These are phyloP conservation scores for Sipha maydis DNA, from an alignment of 2,888 invertebrate species.

Conservation along the genomic window DNA sequence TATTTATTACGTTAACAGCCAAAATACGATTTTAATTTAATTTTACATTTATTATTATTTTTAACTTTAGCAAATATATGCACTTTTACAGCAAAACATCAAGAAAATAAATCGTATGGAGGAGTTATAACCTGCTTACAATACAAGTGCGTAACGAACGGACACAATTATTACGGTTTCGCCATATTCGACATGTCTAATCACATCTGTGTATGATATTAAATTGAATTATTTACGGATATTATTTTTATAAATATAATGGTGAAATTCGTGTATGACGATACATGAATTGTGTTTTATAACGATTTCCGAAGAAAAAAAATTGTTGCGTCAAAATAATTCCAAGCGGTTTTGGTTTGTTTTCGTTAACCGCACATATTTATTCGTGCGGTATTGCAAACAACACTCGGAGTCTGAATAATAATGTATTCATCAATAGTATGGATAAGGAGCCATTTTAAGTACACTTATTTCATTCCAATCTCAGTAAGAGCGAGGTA, in stretches of 20 bases:
- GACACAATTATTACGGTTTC: conserved; percentile 8
- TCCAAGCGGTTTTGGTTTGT: neutral
- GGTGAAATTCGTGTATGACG: neutral
- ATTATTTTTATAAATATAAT: neutral
- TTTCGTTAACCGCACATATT: neutral
- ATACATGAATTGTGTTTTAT: neutral
- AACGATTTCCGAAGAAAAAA: neutral
- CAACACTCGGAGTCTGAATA: neutral
- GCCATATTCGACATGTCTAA: neutral
- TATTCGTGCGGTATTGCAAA: neutral
- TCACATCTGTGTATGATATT: neutral
- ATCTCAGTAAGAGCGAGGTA: neutral
- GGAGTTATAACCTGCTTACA: neutral
- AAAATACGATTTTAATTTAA: no score
- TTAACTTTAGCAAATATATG: no score
- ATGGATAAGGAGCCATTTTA: conserved; percentile 9
- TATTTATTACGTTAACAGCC: no score
- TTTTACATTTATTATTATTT: no score
- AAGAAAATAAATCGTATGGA: neutral
- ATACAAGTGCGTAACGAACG: neutral
- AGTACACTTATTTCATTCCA: neutral
- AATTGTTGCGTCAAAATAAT: neutral
- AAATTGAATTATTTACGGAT: neutral
- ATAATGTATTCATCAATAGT: conserved; percentile 3
- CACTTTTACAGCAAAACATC: no score